Percentiles rank a stretch among this genome's conserved stretches.
Evolutionary conservation across 2,888 invertebrate genomes (phyloP).

Genomic region (Merodon equestris): DNA sequence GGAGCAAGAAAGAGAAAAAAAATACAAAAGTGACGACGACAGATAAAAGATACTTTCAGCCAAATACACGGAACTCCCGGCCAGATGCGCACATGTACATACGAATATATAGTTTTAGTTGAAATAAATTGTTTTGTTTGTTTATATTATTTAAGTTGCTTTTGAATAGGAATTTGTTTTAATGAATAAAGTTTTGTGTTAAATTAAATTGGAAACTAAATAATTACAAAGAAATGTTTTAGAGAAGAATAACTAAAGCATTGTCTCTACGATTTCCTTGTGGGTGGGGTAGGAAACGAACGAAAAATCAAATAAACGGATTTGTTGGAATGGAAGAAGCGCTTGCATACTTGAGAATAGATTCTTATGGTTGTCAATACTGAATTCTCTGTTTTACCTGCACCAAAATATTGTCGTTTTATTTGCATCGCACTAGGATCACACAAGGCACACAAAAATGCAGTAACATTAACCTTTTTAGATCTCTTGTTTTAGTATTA

Average conservation of each 20-base stretch:
- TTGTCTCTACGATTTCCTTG: background rate
- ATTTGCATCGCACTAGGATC: background rate
- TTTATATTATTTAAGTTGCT: constrained; percentile 8
- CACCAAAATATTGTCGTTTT: constrained; percentile 48
- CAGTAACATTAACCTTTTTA: background rate
- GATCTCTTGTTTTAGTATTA: background rate
- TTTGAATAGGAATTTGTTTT: constrained; percentile 6
- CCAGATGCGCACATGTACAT: constrained; percentile 76
- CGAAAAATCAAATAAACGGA: constrained; percentile 12
- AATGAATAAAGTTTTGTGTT: constrained; percentile 27
- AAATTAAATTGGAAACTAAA: constrained; percentile 50
- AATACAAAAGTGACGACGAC: constrained; percentile 70
- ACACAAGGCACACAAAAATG: background rate
- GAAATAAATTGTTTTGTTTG: constrained; percentile 43
- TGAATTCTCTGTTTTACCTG: constrained; percentile 32
- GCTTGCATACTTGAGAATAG: constrained; percentile 31
- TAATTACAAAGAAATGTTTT: constrained; percentile 29
- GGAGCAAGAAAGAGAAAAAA: constrained; percentile 18
- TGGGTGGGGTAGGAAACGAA: constrained; percentile 3
- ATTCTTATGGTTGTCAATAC: background rate
- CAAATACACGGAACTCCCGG: constrained; percentile 79
- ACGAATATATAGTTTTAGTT: constrained; percentile 69
- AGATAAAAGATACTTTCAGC: constrained; percentile 73
- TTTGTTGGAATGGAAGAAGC: constrained; percentile 17
- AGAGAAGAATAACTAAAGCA: constrained; percentile 19